phyloP scores from a whole-genome alignment of 30 jellyfish, hydroid and myxozoan genomes.

The Aurelia aurita complex sp. Pacific region DNA sequence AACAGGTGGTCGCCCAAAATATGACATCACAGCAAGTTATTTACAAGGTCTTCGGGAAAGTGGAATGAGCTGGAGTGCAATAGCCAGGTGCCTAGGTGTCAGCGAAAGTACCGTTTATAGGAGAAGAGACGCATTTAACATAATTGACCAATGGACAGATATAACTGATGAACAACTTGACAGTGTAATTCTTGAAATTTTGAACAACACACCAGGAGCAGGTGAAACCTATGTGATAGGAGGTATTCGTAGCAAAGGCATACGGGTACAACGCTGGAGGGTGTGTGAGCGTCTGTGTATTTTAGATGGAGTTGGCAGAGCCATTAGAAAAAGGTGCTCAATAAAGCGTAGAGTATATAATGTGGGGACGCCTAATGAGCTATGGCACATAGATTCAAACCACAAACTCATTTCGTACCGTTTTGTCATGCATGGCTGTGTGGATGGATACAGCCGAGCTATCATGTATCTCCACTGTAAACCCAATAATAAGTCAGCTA shows the following conservation, averaged over 20 bases:
- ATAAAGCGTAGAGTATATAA: slow-evolving; percentile 28
- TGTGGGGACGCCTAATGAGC: slow-evolving; percentile 16
- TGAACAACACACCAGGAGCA: slow-evolving; percentile 27
- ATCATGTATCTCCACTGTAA: slow-evolving; percentile 43
- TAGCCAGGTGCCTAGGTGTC: slow-evolving; percentile 32
- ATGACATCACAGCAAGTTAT: slow-evolving; percentile 36
- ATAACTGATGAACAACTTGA: slow-evolving; percentile 28
- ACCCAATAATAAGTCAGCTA: slow-evolving; percentile 36
- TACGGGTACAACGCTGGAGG: slow-evolving; percentile 38
- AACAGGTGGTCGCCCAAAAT: slow-evolving; percentile 50
- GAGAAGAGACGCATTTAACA: slow-evolving; percentile 23
- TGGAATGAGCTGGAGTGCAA: slow-evolving; percentile 17
- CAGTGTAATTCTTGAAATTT: slow-evolving; percentile 20
- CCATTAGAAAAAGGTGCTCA: slow-evolving; percentile 27
- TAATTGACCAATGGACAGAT: slow-evolving; percentile 16
- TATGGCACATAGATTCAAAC: slow-evolving; percentile 48
- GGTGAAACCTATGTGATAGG: slow-evolving; percentile 40
- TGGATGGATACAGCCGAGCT: slow-evolving; percentile 40
- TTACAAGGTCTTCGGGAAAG: slow-evolving; percentile 22
- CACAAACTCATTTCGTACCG: slow-evolving; percentile 18
- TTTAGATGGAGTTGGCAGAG: slow-evolving; percentile 42
- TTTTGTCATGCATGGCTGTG: slow-evolving; percentile 44
- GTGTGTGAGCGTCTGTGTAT: slow-evolving; percentile 28
- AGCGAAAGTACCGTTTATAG: slow-evolving; percentile 34
- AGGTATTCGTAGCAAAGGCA: slow-evolving; percentile 39